Base-by-base conservation (phyloP, 1,140 invertebrate genomes). In the Neodiprion pinetum region DNA sequence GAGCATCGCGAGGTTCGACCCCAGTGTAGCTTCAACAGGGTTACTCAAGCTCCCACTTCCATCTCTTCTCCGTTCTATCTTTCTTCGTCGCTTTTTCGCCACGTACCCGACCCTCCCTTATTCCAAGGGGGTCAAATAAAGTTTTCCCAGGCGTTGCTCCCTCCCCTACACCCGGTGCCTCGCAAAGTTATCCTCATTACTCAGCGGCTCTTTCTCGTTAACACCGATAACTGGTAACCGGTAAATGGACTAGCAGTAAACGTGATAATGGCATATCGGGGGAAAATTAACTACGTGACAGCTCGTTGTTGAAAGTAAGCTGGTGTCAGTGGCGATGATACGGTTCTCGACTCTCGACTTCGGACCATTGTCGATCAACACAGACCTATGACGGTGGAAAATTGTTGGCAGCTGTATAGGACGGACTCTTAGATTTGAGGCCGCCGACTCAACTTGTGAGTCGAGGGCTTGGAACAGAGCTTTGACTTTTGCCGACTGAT, bases 101-200 rank as follows among this genome's bases (percentile, higher is more conserved):
- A 40, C 28, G 28, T 40, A 40, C 28, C 28, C 28, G 28, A 1
- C 2, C 61, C 17, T 17, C 4, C 12, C 61, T 65, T 14, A 14
- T 69, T 69, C 21, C 23, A 7, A 14, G 11, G 11, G 10, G 21
- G 21, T 7, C 17, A 69, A 69, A 69, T 69, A 69, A 69, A 69
- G 67, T 69, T 69, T 65, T 21, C 11, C 23, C 3, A 12, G 40
- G 67, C 12, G 53, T 17, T 12, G 53, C 53, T 12, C 28, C 28
- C 28, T 3, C 28, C 28, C 28, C 5, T 40, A 40, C 28, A 40
- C 28, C n/a, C n/a, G 53, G 53, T 5, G 11, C 53, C 53, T 17
- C 67, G 11, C 67, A 12, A 69, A 69, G 67, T 69, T 69, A 69
- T 47, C 40, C 67, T 69, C 67, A 69, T 69, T 69, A 69, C 40